phyloP scores from a whole-genome alignment of 1,140 invertebrate species.

The Papilio machaon region DNA sequence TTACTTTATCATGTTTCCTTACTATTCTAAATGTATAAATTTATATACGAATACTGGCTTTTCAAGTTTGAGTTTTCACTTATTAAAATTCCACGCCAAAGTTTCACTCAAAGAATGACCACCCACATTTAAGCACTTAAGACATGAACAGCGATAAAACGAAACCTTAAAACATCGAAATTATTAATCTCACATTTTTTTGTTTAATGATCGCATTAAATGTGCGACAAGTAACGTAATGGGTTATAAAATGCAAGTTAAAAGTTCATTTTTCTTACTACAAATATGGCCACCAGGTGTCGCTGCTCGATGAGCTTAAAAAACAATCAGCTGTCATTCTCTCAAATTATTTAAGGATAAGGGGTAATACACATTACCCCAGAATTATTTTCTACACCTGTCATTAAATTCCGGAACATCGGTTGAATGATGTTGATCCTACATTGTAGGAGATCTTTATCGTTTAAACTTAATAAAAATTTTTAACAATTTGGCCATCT shows the following conservation, averaged over 20 bases:
- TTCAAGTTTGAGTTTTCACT: neutral
- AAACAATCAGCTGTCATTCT: constrained; percentile 19
- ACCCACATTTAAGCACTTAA: constrained; percentile 7
- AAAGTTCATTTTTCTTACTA: constrained; percentile 3
- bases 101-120: neutral
- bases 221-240: constrained; percentile 20
- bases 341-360: constrained; percentile 5
- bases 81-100: constrained; percentile 1
- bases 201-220: constrained; percentile 1
- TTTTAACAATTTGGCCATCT: neutral
- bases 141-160: constrained; percentile 1
- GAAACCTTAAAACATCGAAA: neutral
- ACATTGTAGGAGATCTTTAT: neutral
- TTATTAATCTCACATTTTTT: constrained; percentile 1
- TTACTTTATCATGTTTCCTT: neutral
- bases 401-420: constrained; percentile 1
- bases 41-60: neutral
- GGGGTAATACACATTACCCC: neutral
- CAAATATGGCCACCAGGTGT: constrained; percentile 19
- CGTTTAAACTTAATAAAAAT: no score
- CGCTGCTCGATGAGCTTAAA: neutral
- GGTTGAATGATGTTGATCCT: neutral
- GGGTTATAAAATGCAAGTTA: constrained; percentile 15
- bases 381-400: neutral
- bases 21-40: no score